A percentile compares a stretch with the other conserved stretches of the same genome.
Evolutionary conservation across 2,888 invertebrate species (phyloP).

Genomic region (Spatulosminthurus flaviceps): DNA sequence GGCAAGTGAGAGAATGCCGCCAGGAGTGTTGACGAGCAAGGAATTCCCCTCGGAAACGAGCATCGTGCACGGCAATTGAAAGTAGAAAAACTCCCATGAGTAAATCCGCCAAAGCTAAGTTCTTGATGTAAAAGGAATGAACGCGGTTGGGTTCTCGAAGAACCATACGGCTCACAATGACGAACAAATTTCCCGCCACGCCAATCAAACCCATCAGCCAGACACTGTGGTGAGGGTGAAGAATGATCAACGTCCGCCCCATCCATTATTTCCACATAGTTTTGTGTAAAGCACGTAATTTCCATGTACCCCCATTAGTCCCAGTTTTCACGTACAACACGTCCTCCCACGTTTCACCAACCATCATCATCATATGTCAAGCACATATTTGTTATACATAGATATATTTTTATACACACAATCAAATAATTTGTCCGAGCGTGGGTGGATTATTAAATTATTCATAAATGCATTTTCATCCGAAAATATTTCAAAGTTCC

Average conservation of each 20-base stretch:
- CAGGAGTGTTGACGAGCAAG: conserved; percentile 71
- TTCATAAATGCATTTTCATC: too few relatives aligned
- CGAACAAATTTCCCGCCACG: conserved; percentile 71
- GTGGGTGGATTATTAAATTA: too few relatives aligned
- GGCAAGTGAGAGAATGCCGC: conserved; percentile 71
- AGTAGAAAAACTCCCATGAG: conserved; percentile 74
- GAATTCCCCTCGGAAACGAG: conserved; percentile 70
- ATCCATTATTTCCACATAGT: background rate
- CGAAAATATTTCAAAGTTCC: too few relatives aligned
- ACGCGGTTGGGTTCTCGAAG: conserved; percentile 71
- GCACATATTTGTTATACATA: too few relatives aligned
- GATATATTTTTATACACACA: too few relatives aligned
- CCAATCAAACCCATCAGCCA: conserved; percentile 73
- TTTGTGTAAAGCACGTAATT: conserved; percentile 9
- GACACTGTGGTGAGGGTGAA: conserved; percentile 66
- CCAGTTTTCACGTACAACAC: background rate
- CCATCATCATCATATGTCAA: background rate
- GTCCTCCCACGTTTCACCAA: background rate
- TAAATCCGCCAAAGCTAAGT: conserved; percentile 73
- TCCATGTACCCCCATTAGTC: background rate
- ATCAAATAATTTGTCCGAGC: too few relatives aligned
- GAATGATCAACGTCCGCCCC: background rate
- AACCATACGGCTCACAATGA: conserved; percentile 70
- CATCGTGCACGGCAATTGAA: conserved; percentile 71
- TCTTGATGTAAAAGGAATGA: conserved; percentile 73